Percentiles rank a stretch among this genome's conserved stretches.
Evolutionary conservation across 2,113 vertebrate genomes (phyloP).

Genomic region (Notarius quadriscutis): DNA sequence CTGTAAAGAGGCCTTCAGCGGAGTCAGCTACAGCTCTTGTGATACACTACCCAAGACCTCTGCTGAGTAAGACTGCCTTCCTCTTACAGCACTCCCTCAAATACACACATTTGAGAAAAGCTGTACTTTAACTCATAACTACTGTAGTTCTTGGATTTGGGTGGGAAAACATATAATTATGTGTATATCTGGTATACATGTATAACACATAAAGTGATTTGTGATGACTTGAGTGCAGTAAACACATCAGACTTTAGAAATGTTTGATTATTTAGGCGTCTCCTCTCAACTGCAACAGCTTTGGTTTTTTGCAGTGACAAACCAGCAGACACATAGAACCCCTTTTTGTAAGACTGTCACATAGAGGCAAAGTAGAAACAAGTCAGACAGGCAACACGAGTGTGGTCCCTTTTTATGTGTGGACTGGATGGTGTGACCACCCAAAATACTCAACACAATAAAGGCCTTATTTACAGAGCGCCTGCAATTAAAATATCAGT

Average conservation of each 20-base stretch:
- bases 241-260: constrained; percentile 2
- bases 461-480: constrained; percentile 58
- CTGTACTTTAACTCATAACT: not conserved
- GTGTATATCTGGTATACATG: constrained; percentile 8
- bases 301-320: constrained; percentile 13
- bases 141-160: not conserved
- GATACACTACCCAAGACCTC: constrained; percentile 96
- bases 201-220: constrained; percentile 11
- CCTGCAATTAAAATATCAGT: constrained; percentile 38
- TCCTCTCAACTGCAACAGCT: not conserved
- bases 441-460: constrained; percentile 4
- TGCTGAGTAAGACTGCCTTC: constrained; percentile 84
- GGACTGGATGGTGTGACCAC: not conserved
- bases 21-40: constrained; percentile 94
- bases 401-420: constrained; percentile 37
- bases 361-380: constrained; percentile 32
- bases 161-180: not conserved
- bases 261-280: not conserved
- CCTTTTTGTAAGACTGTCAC: constrained; percentile 16
- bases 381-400: constrained; percentile 14
- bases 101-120: not conserved
- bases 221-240: constrained; percentile 21
- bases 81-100: not conserved
- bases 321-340: constrained; percentile 14
- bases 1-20: constrained; percentile 92